Conservation (phyloP, 2,797 vertebrate genomes). For the Acropternis orthonyx region DNA sequence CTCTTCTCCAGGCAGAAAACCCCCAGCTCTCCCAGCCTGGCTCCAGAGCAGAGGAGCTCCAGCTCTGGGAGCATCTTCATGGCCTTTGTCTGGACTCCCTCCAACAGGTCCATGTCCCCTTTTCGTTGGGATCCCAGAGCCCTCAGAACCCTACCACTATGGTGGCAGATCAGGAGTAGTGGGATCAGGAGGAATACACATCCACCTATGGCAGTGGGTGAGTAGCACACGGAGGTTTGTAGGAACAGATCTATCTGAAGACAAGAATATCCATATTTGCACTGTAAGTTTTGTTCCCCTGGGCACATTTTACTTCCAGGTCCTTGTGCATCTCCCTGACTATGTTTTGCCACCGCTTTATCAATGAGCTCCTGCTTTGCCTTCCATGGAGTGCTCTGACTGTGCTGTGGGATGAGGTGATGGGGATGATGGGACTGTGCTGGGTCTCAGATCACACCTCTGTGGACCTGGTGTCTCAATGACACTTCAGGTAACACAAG, state of each 20-base stretch:
- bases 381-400: neutral
- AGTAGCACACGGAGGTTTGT: neutral
- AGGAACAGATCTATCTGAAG: neutral
- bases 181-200: neutral
- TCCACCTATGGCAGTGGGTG: neutral
- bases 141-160: rapidly evolving
- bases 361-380: neutral
- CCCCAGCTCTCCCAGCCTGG: neutral
- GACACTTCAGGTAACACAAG: neutral
- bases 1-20: too few relatives aligned
- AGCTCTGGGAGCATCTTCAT: neutral
- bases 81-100: neutral
- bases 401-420: neutral
- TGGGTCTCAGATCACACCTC: neutral
- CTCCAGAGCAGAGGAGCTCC: neutral
- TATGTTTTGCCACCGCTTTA: neutral
- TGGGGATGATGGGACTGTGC: neutral
- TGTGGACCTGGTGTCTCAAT: neutral
- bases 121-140: neutral
- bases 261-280: neutral
- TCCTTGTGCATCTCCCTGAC: neutral
- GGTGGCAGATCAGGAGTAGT: neutral
- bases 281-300: neutral
- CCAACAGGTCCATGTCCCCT: neutral
- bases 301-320: neutral